A percentile compares a stretch with the other conserved stretches of the same genome.
phyloP scores from a whole-genome alignment of 2,888 invertebrate species.

The Diogma glabrata region DNA sequence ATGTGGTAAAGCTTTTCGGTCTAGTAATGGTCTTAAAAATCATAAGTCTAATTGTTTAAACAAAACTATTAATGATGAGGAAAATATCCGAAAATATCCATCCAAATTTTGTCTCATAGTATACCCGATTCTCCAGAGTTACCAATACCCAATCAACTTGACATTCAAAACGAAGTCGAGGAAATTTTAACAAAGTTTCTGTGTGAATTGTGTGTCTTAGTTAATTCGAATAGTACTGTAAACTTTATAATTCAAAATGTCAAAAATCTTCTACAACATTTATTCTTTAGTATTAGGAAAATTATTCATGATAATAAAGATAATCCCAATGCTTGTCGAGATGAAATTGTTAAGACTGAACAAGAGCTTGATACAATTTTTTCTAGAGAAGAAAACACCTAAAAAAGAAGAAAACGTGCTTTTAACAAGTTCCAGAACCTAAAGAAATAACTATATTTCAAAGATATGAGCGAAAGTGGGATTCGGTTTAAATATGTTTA shows the following conservation, averaged over 20 bases:
- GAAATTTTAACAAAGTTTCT: background rate
- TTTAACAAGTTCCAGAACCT: constrained; percentile 2
- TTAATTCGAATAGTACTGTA: background rate
- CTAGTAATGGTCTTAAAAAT: constrained; percentile 2
- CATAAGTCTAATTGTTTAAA: background rate
- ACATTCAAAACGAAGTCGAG: background rate
- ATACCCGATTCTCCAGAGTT: too few relatives aligned
- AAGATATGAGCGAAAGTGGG: constrained; percentile 4
- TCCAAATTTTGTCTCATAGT: too few relatives aligned
- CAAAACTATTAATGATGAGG: background rate
- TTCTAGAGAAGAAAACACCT: background rate
- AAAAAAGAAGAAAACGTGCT: constrained; percentile 5
- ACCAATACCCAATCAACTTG: too few relatives aligned
- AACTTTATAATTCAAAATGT: too few relatives aligned
- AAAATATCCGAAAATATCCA: too few relatives aligned
- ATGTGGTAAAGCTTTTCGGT: background rate
- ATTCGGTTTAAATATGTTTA: background rate
- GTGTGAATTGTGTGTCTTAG: background rate
- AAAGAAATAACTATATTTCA: background rate
- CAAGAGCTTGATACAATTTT: background rate
- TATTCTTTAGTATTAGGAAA: too few relatives aligned
- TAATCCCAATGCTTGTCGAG: background rate
- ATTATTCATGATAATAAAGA: too few relatives aligned
- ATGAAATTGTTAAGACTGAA: background rate
- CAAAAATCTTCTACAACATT: too few relatives aligned